Conservation (phyloP, 2,888 invertebrate species). For the Chrysolina haemoptera region DNA sequence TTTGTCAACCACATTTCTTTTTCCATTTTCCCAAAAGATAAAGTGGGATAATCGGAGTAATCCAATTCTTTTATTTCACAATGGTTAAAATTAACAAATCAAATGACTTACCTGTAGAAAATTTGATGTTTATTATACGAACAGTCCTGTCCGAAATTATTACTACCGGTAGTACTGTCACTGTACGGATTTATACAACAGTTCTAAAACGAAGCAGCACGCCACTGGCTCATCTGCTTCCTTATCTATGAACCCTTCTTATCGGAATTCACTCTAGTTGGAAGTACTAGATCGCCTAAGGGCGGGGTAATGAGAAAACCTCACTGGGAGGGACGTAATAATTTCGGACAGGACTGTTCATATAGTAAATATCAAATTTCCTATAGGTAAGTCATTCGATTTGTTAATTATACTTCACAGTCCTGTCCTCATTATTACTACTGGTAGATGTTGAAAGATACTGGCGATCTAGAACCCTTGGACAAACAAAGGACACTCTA, state of each 20-base stretch:
- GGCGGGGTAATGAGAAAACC: neutral
- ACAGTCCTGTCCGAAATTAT: conserved; percentile 12
- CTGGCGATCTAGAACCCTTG: conserved; percentile 7
- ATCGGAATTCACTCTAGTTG: neutral
- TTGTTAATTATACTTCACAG: conserved; percentile 15
- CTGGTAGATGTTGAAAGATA: conserved; percentile 16
- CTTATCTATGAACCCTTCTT: neutral
- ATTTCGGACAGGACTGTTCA: conserved; percentile 1
- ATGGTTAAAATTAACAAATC: conserved; percentile 13
- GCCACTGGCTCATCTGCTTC: neutral
- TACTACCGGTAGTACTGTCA: conserved; percentile 13
- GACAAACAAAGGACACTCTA: no score
- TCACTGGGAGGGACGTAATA: neutral
- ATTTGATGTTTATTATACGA: conserved; percentile 14
- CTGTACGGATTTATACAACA: neutral
- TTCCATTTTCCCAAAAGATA: no score
- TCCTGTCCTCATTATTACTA: neutral
- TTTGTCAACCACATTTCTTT: no score
- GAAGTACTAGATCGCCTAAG: neutral
- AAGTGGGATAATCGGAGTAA: no score
- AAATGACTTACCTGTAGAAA: conserved; percentile 1
- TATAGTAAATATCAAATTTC: conserved; percentile 11
- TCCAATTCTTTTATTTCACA: no score
- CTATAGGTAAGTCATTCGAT: conserved; percentile 8
- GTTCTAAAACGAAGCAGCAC: neutral